A percentile compares a stretch with the other conserved stretches of the same genome.
Evolutionary conservation across 1,140 invertebrate genomes (phyloP).

Genomic region (Drosophila biarmipes): DNA sequence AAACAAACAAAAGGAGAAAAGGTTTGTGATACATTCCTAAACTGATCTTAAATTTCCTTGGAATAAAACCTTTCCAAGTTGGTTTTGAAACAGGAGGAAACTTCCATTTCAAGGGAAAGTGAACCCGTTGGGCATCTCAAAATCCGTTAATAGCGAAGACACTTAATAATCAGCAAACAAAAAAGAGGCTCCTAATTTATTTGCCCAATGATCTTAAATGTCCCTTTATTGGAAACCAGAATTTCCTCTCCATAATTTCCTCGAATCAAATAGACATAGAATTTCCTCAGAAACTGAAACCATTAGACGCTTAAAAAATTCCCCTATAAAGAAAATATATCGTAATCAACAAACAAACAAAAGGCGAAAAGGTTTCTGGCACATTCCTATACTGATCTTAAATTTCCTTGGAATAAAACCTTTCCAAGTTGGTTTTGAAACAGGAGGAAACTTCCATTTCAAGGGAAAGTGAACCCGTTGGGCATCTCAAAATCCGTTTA

Average conservation of each 20-base stretch:
- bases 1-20: neutral
- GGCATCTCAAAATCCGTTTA: no score
- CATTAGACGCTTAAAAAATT: neutral
- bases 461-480: neutral
- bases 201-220: slow-evolving; percentile 1
- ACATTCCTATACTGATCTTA: neutral
- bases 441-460: neutral
- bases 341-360: neutral
- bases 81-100: no score
- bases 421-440: no score
- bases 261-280: no score
- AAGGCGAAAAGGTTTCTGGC: neutral
- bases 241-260: no score
- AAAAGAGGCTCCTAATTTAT: neutral
- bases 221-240: neutral
- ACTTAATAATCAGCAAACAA: no score
- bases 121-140: no score
- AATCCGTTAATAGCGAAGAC: no score
- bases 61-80: neutral
- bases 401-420: neutral
- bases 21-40: no score
- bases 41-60: no score
- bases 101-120: no score
- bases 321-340: neutral
- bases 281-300: neutral